Evolutionary conservation across 2,797 vertebrate genomes (phyloP).

Genomic region (Hylomyscus alleni): DNA sequence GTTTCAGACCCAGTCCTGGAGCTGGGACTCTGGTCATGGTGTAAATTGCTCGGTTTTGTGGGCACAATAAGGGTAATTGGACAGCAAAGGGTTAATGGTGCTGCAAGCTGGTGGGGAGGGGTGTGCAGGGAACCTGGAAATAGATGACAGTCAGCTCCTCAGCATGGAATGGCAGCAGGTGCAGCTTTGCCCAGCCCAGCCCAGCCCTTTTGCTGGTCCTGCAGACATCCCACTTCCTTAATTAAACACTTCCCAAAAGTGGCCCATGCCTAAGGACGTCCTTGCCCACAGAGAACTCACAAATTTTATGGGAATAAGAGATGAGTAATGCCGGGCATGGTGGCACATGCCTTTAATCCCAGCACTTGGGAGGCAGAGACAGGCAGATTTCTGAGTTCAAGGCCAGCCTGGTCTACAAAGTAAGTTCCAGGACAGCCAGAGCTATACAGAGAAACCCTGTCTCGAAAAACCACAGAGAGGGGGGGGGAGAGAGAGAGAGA

Average conservation of each 20-base stretch:
- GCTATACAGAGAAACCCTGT: too few relatives aligned
- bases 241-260: constrained; percentile 48
- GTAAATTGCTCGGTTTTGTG: constrained; percentile 41
- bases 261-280: background rate
- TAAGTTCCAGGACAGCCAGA: too few relatives aligned
- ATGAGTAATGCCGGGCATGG: too few relatives aligned
- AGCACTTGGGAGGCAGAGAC: too few relatives aligned
- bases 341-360: too few relatives aligned
- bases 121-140: background rate
- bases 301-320: constrained; percentile 34
- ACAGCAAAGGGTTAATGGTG: constrained; percentile 50
- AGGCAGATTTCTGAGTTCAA: too few relatives aligned
- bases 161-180: constrained; percentile 10
- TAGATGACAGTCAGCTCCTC: background rate
- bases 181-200: background rate
- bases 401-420: too few relatives aligned
- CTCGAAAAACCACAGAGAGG: too few relatives aligned
- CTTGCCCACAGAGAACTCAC: constrained; percentile 69
- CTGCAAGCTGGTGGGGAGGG: background rate
- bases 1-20: constrained; percentile 63
- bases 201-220: background rate
- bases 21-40: constrained; percentile 15
- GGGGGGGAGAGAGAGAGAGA: too few relatives aligned
- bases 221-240: constrained; percentile 60
- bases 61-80: background rate